Base-by-base conservation (phyloP, 2,113 vertebrate species). In the Otis tarda region DNA sequence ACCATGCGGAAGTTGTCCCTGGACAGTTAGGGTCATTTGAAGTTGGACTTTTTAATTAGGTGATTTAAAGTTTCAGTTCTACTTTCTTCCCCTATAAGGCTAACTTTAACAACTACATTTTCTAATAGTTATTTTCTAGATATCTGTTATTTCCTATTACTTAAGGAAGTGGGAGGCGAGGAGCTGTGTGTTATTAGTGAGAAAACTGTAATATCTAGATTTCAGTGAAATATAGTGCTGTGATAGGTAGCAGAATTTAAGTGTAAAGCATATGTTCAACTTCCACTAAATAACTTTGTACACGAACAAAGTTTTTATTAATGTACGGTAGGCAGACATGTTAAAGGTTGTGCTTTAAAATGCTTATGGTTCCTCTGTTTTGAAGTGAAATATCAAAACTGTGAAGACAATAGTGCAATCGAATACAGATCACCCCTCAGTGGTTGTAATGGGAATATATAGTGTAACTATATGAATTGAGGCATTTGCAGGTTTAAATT, bases 1-100 rank as follows among this genome's bases (percentile, higher is more conserved):
- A 39, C 4, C 0, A 0, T n/a, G 17, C 28, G 65, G 53, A 50
- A 41, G 4, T 2, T 50, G 24, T 63, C 31, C 43, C 23, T 59
- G 65, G 15, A 77, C 41, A 17, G 4, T 12, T 23, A n/a, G 19
- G 41, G 7, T 30, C 5, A 6, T 55, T 74, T 76, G n/a, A 63
- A 70, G 7, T 9, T 49, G 19, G 9, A 3, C 4, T 43, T 71
- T 78, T 90, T 28, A 19, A 37, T 0, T 43, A 6, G 1, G 2
- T 45, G 12, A 25, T 69, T 93, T 41, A 22, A 65, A 3, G 1
- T 16, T 85, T 73, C 24, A 30, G 14, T 50, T 90, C 55, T 27
- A 18, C 13, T 33, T 33, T n/a, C 16, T 71, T 60, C 23, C 22
- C 45, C 12, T n/a, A 12, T 33, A 61, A 49, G 31, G 9, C 6